A percentile compares a stretch with the other conserved stretches of the same genome.
Evolutionary conservation across 2,888 invertebrate genomes (phyloP).

Genomic region (Tiliacea aurago): DNA sequence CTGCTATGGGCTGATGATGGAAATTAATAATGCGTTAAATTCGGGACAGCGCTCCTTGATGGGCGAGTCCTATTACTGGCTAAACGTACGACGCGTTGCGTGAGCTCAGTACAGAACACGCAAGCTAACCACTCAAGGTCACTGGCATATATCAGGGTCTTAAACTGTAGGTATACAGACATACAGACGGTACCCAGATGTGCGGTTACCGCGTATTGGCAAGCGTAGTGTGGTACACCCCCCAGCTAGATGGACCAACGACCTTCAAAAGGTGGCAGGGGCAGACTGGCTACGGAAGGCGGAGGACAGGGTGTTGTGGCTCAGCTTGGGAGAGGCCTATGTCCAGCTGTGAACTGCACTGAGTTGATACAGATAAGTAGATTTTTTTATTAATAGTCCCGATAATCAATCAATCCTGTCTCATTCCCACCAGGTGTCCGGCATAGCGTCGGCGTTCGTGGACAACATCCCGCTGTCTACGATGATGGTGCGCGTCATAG

Average conservation of each 20-base stretch:
- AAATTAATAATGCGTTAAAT: no score
- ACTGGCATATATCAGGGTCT: no score
- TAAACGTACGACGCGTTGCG: no score
- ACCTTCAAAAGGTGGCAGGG: not conserved
- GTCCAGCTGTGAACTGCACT: not conserved
- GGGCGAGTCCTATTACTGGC: no score
- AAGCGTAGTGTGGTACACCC: not conserved
- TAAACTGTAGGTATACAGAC: no score
- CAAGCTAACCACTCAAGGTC: no score
- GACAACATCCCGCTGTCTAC: constrained; percentile 98
- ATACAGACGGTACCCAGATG: no score
- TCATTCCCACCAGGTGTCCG: constrained; percentile 92
- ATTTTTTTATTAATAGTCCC: not conserved
- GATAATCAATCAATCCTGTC: not conserved
- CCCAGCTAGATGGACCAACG: not conserved
- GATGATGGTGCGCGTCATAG: constrained; percentile 97
- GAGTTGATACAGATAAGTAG: not conserved
- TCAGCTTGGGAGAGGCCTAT: not conserved
- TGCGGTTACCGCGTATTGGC: not conserved
- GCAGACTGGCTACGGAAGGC: not conserved
- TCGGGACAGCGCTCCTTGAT: no score
- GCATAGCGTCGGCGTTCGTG: constrained; percentile 96
- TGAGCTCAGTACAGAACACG: no score
- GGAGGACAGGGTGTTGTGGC: not conserved
- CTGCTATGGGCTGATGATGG: no score